Evolutionary conservation across 1,140 invertebrate species (phyloP), one percentile per base, ranked within the genome.

Genomic region (Platyscapa corneri): DNA sequence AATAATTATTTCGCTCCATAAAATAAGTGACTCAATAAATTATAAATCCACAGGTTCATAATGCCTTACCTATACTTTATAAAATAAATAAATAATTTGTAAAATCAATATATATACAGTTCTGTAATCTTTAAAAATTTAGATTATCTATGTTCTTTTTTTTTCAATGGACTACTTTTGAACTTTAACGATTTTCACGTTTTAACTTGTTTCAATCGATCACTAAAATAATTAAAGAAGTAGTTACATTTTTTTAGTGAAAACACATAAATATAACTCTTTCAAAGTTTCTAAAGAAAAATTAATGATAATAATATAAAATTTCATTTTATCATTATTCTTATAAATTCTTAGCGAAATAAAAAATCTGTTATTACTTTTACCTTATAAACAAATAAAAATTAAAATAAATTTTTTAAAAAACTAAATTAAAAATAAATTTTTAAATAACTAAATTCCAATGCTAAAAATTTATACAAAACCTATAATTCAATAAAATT

Each of bases 101-200:
- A 77, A 12, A 75, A 77, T 77, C 77, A 14, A 79, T 18, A 27
- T 75, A 60, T n/a, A 46, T 79, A 27, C 39, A 64, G 53, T 16
- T 8, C 27, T 80, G 37, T 42, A 39, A 64, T 67, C 20, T 64
- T 67, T 80, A 80, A 7, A 67, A 80, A 80, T 80, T 80, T 46
- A 65, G 12, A 46, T 16, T 6, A 34, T 30, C 60, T 42, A 80
- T 80, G 64, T 79, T 67, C 27, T 23, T 46, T 46, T 30, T 80
- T 39, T 30, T 64, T 80, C 27, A 53, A 60, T 56, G 42, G 20
- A 32, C 80, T 72, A 67, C 60, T 37, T 72, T 53, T 16, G 46
- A 27, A 23, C 0, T 5, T 53, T 53, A 82, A 72, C 37, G 80
- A 82, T 82, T 82, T 67, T 67, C n/a, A 80, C 12, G 39, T 80